phyloP scores from a whole-genome alignment of 2,113 vertebrate genomes.

The Sminthopsis crassicaudata region DNA sequence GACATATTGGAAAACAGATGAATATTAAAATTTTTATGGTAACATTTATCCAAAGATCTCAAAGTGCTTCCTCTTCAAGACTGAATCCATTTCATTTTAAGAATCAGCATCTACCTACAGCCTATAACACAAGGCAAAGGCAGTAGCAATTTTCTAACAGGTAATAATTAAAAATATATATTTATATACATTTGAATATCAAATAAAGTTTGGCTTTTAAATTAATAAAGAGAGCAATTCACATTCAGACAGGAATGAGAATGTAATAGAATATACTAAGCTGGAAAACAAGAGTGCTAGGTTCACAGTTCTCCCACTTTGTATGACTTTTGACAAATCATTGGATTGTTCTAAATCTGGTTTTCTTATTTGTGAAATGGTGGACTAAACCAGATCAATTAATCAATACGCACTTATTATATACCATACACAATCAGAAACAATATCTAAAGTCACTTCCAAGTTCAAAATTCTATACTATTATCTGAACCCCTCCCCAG shows the following conservation, averaged over 20 bases:
- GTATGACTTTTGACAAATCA: background rate
- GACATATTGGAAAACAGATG: conserved; percentile 18
- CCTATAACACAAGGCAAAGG: background rate
- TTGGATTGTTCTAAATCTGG: background rate
- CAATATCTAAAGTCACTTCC: background rate
- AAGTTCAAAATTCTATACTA: background rate
- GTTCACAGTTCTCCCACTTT: background rate
- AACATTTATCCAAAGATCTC: conserved; percentile 17
- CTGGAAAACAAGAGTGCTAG: background rate
- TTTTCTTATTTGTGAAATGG: background rate
- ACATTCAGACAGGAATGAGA: background rate
- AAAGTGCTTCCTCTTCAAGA: background rate
- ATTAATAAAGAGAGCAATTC: background rate
- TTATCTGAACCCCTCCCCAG: background rate
- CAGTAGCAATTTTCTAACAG: background rate
- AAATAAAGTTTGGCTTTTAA: background rate
- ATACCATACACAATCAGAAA: background rate
- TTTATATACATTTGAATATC: background rate
- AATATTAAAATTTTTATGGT: background rate
- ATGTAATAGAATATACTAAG: background rate
- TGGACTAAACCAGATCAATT: background rate
- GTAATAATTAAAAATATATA: background rate
- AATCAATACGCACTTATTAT: background rate
- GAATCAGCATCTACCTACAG: background rate
- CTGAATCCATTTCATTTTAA: background rate